Base-by-base conservation (phyloP, 2,797 vertebrate genomes). In the Liasis olivaceus region DNA sequence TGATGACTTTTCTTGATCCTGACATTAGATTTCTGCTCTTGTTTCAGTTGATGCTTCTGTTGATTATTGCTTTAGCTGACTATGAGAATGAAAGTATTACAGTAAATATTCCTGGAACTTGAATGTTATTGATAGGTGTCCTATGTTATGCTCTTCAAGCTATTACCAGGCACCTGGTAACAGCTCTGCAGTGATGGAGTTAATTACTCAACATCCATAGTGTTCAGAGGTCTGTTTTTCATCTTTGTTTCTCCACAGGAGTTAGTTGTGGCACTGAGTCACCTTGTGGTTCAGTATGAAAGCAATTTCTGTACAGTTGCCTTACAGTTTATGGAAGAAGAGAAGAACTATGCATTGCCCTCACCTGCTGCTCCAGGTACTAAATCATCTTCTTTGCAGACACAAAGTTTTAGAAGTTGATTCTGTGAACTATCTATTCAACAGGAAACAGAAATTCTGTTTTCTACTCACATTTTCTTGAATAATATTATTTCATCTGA, bases 301-400 rank as follows among this genome's bases (percentile, higher is more conserved):
- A 99, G 99, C 97, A 99, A 99, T 94, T 99, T 99, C 98, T 99
- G 99, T 94, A 99, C 99, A 0, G 99, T 99, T 11, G 99, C 99
- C 60, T 97, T 99, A 92, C 99, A 99, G 97, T 99, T 99, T 95
- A 99, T 99, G 96, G 99, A 99, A 58, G 99, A 99, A 95, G 99
- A 99, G 96, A 99, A 99, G 97, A 99, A 99, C 97, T 99, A 99
- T 93, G 98, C 98, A 0, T 97, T 98, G 17, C 98, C 98, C 0
- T 99, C 99, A 8, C 99, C 99, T 2, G 99, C 99, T 59, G 97
- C 98, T 63, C 94, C 98, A 97, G 99, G 99, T 99, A 94, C 14
- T 86, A 86, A 17, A 31, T n/a, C 42, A 42, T 0, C 69, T n/a
- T 4, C 15, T 15, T 90, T 3, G 24, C 58, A 91, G 31, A 60